Evolutionary conservation across 2,888 invertebrate genomes (phyloP).

Genomic region (Tortrix viridana): DNA sequence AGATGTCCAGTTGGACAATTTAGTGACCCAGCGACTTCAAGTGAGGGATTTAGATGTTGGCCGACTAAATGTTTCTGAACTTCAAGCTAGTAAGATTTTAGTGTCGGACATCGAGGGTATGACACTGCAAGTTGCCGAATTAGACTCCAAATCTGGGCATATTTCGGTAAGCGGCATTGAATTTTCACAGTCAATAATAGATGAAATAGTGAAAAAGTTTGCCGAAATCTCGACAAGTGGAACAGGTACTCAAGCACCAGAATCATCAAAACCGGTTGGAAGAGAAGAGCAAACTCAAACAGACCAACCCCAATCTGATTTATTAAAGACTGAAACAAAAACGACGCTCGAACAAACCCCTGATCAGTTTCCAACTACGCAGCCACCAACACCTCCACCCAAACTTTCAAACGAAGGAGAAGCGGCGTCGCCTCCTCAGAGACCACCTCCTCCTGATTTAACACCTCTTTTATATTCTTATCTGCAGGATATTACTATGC

Average conservation of each 20-base stretch:
- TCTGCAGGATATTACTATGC: conserved; percentile 80
- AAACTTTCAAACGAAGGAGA: conserved; percentile 56
- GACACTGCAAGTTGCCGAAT: conserved; percentile 88
- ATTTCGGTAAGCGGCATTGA: conserved; percentile 87
- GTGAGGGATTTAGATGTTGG: conserved; percentile 92
- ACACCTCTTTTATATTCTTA: conserved; percentile 80
- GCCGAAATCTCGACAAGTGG: conserved; percentile 72
- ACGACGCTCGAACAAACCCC: conserved; percentile 27
- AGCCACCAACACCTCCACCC: conserved; percentile 46
- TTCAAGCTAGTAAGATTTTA: conserved; percentile 91
- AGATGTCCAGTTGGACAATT: conserved; percentile 74
- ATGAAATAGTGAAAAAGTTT: conserved; percentile 85
- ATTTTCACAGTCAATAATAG: conserved; percentile 87
- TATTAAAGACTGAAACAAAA: conserved; percentile 43
- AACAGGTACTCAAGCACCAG: conserved; percentile 44
- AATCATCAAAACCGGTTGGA: conserved; percentile 57
- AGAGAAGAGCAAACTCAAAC: conserved; percentile 77
- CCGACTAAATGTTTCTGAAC: conserved; percentile 89
- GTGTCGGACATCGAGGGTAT: conserved; percentile 92
- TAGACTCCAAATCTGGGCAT: conserved; percentile 88
- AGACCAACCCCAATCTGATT: conserved; percentile 50
- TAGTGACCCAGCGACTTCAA: conserved; percentile 86
- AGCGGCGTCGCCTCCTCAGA: conserved; percentile 61
- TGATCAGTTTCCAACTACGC: conserved; percentile 30
- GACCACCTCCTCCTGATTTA: conserved; percentile 78